These are phyloP conservation scores for Lamellibrachia satsuma DNA, from an alignment of 2,888 invertebrate genomes.

Conservation along the genomic window DNA sequence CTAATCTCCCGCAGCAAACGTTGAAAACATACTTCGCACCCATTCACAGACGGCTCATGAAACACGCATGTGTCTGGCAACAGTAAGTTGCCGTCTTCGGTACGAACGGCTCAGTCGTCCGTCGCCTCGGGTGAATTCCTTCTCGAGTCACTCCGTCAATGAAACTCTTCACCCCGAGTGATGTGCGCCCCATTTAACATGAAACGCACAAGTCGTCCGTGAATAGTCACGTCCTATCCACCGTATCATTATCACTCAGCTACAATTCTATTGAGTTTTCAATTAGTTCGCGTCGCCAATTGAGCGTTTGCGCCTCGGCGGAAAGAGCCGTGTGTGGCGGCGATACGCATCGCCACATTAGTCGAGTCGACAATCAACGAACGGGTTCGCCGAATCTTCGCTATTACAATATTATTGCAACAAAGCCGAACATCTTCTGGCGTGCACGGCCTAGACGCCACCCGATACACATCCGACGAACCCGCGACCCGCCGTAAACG, in stretches of 20 bases:
- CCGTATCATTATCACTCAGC: conserved; percentile 4
- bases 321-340: background rate
- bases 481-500: background rate
- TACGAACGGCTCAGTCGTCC: background rate
- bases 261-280: conserved; percentile 17
- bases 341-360: background rate
- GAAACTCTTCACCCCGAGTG: background rate
- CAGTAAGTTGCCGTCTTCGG: background rate
- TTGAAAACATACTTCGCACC: too few species aligned
- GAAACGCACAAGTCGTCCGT: background rate
- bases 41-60: background rate
- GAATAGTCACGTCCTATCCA: background rate
- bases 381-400: background rate
- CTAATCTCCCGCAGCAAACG: too few species aligned
- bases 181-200: conserved; percentile 17
- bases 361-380: background rate
- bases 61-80: background rate
- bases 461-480: conserved; percentile 5
- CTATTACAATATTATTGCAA: conserved; percentile 17
- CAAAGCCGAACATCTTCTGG: conserved; percentile 4
- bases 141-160: background rate
- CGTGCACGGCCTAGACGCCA: background rate
- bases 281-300: background rate
- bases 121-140: background rate
- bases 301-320: background rate